Evolutionary conservation across 1,140 invertebrate species (phyloP).

Genomic region (Rhopalosiphum padi): DNA sequence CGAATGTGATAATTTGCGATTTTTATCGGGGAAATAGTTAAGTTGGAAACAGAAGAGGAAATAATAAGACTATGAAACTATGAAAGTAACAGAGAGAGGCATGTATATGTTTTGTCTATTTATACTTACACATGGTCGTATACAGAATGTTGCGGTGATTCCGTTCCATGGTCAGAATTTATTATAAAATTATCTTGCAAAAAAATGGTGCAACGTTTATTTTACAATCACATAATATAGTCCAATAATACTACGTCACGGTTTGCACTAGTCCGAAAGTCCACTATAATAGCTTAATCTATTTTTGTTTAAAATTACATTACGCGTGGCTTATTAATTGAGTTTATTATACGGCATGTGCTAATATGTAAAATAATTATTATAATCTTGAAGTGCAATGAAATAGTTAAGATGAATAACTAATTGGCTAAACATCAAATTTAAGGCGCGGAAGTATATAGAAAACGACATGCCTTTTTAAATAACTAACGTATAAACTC

Average conservation of each 20-base stretch:
- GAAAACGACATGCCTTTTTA: not conserved
- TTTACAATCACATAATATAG: not conserved
- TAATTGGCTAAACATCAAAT: not conserved
- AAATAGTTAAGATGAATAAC: not conserved
- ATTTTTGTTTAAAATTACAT: not conserved
- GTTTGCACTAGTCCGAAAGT: not conserved
- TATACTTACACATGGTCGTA: slow-evolving; percentile 14
- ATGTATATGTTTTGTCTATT: not conserved
- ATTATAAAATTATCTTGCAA: not conserved
- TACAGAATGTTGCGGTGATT: not conserved
- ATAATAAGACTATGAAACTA: not conserved
- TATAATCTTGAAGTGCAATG: not conserved
- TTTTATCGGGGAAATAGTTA: not conserved
- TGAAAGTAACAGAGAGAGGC: not conserved
- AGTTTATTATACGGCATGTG: not conserved
- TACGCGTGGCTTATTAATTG: not conserved
- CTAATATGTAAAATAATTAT: not conserved
- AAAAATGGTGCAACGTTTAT: not conserved
- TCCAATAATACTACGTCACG: not conserved
- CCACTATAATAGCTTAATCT: not conserved
- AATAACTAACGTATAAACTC: not conserved
- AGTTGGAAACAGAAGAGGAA: not conserved
- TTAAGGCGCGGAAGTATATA: not conserved
- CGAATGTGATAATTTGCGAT: not conserved
- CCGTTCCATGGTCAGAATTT: not conserved